Evolutionary conservation across 2,113 vertebrate genomes (phyloP).

Genomic region (Cyprinodon variegatus): DNA sequence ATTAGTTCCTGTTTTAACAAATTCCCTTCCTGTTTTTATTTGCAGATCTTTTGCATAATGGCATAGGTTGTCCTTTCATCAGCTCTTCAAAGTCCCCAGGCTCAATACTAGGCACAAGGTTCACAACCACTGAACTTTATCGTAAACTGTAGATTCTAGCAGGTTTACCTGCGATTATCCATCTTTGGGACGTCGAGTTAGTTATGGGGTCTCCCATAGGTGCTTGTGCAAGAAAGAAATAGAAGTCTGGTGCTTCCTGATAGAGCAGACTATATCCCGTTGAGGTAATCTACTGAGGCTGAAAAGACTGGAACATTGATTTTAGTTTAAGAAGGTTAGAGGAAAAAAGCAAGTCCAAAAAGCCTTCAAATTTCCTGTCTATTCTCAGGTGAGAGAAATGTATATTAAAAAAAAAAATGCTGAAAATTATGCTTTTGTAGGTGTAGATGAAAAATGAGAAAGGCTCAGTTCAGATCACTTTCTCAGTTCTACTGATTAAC

Average conservation of each 20-base stretch:
- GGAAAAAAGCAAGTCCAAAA: constrained; percentile 41
- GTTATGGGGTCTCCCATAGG: constrained; percentile 53
- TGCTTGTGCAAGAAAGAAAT: constrained; percentile 58
- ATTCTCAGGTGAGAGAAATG: constrained; percentile 38
- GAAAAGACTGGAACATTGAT: constrained; percentile 71
- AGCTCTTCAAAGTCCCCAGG: constrained; percentile 52
- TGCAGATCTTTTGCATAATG: constrained; percentile 68
- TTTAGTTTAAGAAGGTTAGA: constrained; percentile 66
- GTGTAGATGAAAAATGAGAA: constrained; percentile 9
- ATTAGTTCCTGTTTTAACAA: constrained; percentile 58
- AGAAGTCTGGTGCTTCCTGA: constrained; percentile 63
- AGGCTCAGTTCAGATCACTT: constrained; percentile 27
- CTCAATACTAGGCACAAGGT: constrained; percentile 60
- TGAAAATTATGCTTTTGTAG: constrained; percentile 24
- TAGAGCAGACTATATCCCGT: constrained; percentile 46
- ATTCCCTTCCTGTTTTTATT: constrained; percentile 58
- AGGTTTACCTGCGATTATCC: constrained; percentile 72
- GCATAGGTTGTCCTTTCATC: constrained; percentile 58
- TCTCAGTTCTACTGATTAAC: background rate
- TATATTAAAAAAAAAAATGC: constrained; percentile 48
- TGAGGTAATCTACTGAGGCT: constrained; percentile 61
- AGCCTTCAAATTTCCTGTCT: constrained; percentile 48
- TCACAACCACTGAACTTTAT: constrained; percentile 64
- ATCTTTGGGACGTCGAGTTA: constrained; percentile 49
- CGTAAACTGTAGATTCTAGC: constrained; percentile 73